These are phyloP conservation scores for Drosophila parabipectinata DNA, from an alignment of 1,140 invertebrate species.

Conservation along the genomic window DNA sequence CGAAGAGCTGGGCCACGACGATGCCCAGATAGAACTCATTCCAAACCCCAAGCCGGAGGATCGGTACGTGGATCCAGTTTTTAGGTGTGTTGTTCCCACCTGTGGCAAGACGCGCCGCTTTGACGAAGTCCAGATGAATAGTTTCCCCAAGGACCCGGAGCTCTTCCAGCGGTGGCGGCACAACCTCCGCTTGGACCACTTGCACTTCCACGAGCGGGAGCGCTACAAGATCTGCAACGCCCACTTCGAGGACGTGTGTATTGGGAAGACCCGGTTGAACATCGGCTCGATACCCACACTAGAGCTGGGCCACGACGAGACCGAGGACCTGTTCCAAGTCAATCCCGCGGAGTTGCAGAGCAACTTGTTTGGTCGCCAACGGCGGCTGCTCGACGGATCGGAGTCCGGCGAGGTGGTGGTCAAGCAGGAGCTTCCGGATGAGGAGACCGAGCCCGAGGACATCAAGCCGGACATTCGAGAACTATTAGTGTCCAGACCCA, in stretches of 20 bases:
- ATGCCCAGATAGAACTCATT: slow-evolving; percentile 62
- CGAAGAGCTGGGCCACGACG: slow-evolving; percentile 63
- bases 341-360: slow-evolving; percentile 71
- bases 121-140: slow-evolving; percentile 80
- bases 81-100: slow-evolving; percentile 74
- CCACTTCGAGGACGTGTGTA: slow-evolving; percentile 77
- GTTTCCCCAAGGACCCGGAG: slow-evolving; percentile 71
- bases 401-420: slow-evolving; percentile 7
- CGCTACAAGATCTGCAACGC: slow-evolving; percentile 80
- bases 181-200: slow-evolving; percentile 68
- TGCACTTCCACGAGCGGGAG: slow-evolving; percentile 71
- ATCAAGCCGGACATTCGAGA: slow-evolving; percentile 17
- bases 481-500: slow-evolving; percentile 10
- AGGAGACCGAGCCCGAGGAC: slow-evolving; percentile 38
- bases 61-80: slow-evolving; percentile 65
- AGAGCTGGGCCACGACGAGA: slow-evolving; percentile 70
- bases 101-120: slow-evolving; percentile 79
- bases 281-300: slow-evolving; percentile 72
- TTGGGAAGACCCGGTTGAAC: slow-evolving; percentile 72
- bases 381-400: slow-evolving; percentile 33
- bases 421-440: slow-evolving; percentile 45
- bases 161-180: slow-evolving; percentile 71
- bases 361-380: slow-evolving; percentile 63
- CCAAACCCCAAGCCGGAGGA: slow-evolving; percentile 71
- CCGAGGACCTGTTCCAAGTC: slow-evolving; percentile 66